phyloP scores from a whole-genome alignment of 2,888 invertebrate species.

The Cryptocheilus praepositus region DNA sequence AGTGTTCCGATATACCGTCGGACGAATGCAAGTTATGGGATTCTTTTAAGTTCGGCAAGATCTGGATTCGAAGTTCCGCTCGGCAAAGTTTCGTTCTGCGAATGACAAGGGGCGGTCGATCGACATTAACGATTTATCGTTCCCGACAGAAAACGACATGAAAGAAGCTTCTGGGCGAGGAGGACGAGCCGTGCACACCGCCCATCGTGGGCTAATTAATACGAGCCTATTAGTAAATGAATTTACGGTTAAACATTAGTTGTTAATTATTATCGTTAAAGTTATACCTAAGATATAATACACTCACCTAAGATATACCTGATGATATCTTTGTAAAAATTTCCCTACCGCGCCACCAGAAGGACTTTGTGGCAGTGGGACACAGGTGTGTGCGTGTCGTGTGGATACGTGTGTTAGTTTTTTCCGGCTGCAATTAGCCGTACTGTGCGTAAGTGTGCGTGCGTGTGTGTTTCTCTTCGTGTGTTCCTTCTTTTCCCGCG shows the following conservation, averaged over 20 bases:
- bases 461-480: neutral
- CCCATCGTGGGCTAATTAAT: constrained; percentile 32
- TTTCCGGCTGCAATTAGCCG: too few species aligned
- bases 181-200: neutral
- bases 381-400: neutral
- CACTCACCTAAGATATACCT: constrained; percentile 68
- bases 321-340: constrained; percentile 68
- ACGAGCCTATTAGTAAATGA: constrained; percentile 57
- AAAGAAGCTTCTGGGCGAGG: neutral
- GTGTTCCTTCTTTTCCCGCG: neutral
- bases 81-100: too few species aligned
- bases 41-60: too few species aligned
- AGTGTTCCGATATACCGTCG: too few species aligned
- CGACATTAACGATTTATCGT: too few species aligned
- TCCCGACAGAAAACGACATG: too few species aligned
- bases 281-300: constrained; percentile 68
- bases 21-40: too few species aligned
- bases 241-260: constrained; percentile 64
- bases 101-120: too few species aligned
- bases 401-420: too few species aligned
- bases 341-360: constrained; percentile 41
- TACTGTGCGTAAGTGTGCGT: neutral
- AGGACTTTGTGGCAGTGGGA: constrained; percentile 17
- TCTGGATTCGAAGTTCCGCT: too few species aligned
- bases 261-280: constrained; percentile 68